These are phyloP conservation scores for Lamellibrachia satsuma DNA, from an alignment of 2,888 invertebrate genomes.

Conservation along the genomic window DNA sequence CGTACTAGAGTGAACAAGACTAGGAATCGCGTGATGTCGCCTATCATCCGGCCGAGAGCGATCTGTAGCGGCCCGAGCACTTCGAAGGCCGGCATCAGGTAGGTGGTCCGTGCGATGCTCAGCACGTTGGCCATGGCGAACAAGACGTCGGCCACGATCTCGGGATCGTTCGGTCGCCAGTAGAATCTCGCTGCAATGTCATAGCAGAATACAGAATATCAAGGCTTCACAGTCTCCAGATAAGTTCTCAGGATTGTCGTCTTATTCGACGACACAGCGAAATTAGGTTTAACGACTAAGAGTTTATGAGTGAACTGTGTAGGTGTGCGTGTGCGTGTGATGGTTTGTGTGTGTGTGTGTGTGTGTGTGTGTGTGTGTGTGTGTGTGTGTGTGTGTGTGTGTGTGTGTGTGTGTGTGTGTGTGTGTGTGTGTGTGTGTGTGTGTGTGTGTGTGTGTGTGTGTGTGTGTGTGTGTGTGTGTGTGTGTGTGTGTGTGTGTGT, in stretches of 20 bases:
- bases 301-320: neutral
- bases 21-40: slow-evolving; percentile 65
- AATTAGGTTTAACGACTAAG: neutral
- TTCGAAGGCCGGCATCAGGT: slow-evolving; percentile 66
- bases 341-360: neutral
- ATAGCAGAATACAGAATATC: neutral
- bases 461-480: neutral
- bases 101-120: slow-evolving; percentile 65
- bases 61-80: slow-evolving; percentile 65
- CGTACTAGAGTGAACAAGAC: slow-evolving; percentile 64
- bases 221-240: neutral
- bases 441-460: no score
- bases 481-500: neutral
- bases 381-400: no score
- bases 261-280: neutral
- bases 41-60: slow-evolving; percentile 64
- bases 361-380: neutral
- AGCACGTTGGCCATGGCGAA: slow-evolving; percentile 66
- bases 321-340: neutral
- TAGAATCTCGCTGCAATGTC: slow-evolving; percentile 61
- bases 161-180: slow-evolving; percentile 64
- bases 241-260: neutral
- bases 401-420: neutral
- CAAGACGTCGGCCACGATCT: slow-evolving; percentile 64
- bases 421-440: neutral